Conservation (phyloP, 2,113 vertebrate genomes). For the Elephantulus edwardii region DNA sequence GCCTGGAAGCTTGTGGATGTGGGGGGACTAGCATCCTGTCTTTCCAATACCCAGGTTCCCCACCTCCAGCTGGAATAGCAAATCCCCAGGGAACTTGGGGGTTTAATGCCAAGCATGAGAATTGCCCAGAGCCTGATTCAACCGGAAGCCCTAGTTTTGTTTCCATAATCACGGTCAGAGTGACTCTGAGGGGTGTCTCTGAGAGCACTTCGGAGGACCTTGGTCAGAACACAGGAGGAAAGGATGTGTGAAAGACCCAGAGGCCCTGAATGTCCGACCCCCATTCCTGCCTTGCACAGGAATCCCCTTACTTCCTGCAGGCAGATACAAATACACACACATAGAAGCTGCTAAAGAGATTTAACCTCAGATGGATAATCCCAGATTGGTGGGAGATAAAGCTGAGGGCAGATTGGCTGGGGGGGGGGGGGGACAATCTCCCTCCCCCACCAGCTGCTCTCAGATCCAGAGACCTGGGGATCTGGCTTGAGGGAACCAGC, state of each 20-base stretch:
- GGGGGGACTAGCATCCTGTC: not conserved
- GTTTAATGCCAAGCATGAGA: not conserved
- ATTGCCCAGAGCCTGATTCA: not conserved
- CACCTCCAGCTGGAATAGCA: constrained; percentile 1
- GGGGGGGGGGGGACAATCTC: constrained; percentile 54
- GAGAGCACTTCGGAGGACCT: not conserved
- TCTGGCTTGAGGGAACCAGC: not conserved
- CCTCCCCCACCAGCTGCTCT: constrained; percentile 70
- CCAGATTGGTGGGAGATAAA: constrained; percentile 76
- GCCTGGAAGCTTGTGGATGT: not conserved
- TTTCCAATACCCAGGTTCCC: constrained; percentile 12
- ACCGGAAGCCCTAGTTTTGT: not conserved
- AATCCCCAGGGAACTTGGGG: not conserved
- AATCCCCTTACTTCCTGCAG: not conserved
- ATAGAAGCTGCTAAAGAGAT: constrained; percentile 26
- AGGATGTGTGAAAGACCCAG: constrained; percentile 26
- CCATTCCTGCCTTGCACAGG: not conserved
- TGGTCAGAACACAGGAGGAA: not conserved
- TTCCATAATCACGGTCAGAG: not conserved
- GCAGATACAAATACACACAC: not conserved
- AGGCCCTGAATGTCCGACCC: not conserved
- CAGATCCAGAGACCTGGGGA: constrained; percentile 18
- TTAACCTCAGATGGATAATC: constrained; percentile 78
- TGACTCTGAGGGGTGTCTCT: not conserved
- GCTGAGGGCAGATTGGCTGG: constrained; percentile 19